Percentiles rank a stretch among this genome's conserved stretches.
Conservation (phyloP, 2,888 invertebrate genomes). For the Apodemia mormo region DNA sequence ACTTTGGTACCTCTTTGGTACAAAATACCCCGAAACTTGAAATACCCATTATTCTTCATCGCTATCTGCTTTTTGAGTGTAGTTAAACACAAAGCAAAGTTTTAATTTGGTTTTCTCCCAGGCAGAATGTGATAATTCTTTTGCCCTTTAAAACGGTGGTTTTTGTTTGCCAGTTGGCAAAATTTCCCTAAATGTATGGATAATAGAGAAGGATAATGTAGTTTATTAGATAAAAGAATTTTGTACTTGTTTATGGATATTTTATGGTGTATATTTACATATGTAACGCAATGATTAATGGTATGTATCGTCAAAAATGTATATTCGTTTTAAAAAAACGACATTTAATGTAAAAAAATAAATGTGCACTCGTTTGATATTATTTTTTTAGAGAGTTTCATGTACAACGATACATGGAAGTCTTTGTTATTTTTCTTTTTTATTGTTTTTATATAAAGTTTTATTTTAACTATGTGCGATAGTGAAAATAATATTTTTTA, state of each 20-base stretch:
- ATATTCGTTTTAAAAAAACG: neutral
- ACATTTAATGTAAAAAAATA: too few species aligned
- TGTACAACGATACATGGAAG: too few species aligned
- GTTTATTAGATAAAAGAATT: neutral
- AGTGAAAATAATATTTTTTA: too few species aligned
- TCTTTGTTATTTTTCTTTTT: too few species aligned
- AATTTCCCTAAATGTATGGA: slow-evolving; percentile 10
- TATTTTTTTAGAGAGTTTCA: too few species aligned
- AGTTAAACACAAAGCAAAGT: slow-evolving; percentile 57
- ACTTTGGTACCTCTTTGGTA: slow-evolving; percentile 81
- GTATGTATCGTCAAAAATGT: neutral
- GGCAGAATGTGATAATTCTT: slow-evolving; percentile 44
- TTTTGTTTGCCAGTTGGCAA: slow-evolving; percentile 23
- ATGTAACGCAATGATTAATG: neutral
- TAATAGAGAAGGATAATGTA: neutral
- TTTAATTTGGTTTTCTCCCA: slow-evolving; percentile 34
- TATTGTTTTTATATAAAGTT: too few species aligned
- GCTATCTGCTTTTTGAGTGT: slow-evolving; percentile 86
- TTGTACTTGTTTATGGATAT: slow-evolving; percentile 1
- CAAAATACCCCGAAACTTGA: slow-evolving; percentile 82
- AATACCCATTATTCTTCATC: slow-evolving; percentile 84
- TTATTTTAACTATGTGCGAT: too few species aligned
- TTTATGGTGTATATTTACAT: neutral
- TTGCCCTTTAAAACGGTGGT: slow-evolving; percentile 28
- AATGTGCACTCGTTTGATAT: too few species aligned